Conservation (phyloP, 2,888 invertebrate genomes). For the Synanthedon myopaeformis region DNA sequence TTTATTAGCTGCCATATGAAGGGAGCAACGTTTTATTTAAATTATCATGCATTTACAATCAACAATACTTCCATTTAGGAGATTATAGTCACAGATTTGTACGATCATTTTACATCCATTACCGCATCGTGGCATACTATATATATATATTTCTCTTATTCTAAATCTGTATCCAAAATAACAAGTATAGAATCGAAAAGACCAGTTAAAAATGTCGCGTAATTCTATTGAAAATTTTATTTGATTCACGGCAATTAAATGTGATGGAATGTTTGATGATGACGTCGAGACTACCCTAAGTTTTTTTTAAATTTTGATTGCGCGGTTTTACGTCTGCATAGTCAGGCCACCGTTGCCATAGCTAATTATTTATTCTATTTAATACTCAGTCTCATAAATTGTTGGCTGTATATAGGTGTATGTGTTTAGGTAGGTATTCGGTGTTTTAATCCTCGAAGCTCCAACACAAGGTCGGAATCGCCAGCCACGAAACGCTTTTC, state of each 20-base stretch:
- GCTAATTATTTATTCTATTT: constrained; percentile 48
- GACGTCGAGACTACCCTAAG: neutral
- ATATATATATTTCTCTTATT: neutral
- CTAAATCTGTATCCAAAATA: constrained; percentile 1
- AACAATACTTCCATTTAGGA: constrained; percentile 33
- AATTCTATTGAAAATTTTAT: neutral
- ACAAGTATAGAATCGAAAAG: neutral
- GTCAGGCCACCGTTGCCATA: constrained; percentile 35
- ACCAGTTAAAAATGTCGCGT: neutral
- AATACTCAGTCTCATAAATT: constrained; percentile 65
- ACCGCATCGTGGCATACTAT: neutral
- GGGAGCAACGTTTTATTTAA: constrained; percentile 33
- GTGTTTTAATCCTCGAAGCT: constrained; percentile 75
- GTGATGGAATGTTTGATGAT: neutral
- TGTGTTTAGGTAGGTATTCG: constrained; percentile 66
- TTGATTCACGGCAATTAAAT: neutral
- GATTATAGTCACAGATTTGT: constrained; percentile 64
- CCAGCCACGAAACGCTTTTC: constrained; percentile 74
- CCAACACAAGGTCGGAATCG: constrained; percentile 73
- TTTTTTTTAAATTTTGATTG: constrained; percentile 22
- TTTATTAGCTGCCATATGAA: constrained; percentile 58
- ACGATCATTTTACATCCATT: constrained; percentile 43
- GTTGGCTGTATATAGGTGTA: constrained; percentile 48
- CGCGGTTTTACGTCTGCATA: constrained; percentile 16
- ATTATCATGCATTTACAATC: constrained; percentile 31